Percentiles rank a stretch among this genome's conserved stretches.
phyloP scores from a whole-genome alignment of 2,113 vertebrate genomes.

The Grammomys dolichurus region DNA sequence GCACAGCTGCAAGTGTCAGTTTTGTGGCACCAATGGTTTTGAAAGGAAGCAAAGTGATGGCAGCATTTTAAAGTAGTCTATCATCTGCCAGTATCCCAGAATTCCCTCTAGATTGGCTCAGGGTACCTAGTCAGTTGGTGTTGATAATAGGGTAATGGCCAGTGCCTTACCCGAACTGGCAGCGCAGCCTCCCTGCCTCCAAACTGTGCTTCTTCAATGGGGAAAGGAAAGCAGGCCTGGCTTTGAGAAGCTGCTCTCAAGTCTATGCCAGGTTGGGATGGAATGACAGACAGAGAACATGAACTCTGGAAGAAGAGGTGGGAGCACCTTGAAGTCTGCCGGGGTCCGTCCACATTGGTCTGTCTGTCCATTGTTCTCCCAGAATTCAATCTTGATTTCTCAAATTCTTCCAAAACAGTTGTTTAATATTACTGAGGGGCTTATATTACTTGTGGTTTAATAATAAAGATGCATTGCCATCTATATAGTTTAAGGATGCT shows the following conservation, averaged over 20 bases:
- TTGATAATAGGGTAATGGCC: neutral
- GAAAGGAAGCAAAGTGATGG: neutral
- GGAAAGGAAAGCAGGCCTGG: neutral
- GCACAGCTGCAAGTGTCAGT: neutral
- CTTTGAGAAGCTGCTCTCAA: neutral
- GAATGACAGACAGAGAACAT: neutral
- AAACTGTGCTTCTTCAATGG: neutral
- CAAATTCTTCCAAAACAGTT: neutral
- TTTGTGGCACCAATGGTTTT: neutral
- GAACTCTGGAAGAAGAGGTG: neutral
- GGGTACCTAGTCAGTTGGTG: too few relatives aligned
- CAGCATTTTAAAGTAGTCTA: neutral
- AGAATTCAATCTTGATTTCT: neutral
- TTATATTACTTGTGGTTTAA: too few relatives aligned
- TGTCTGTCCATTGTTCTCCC: neutral
- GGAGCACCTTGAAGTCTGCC: neutral
- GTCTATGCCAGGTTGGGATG: neutral
- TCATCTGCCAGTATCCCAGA: neutral
- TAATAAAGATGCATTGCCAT: too few relatives aligned
- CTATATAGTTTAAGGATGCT: too few relatives aligned
- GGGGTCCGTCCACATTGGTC: neutral
- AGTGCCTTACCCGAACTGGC: neutral
- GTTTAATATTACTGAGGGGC: too few relatives aligned
- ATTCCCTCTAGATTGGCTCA: neutral
- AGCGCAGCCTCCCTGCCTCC: neutral